Evolutionary conservation across 2,888 invertebrate species (phyloP), one percentile per base, ranked within the genome.

Genomic region (Gnatocerus cornutus): DNA sequence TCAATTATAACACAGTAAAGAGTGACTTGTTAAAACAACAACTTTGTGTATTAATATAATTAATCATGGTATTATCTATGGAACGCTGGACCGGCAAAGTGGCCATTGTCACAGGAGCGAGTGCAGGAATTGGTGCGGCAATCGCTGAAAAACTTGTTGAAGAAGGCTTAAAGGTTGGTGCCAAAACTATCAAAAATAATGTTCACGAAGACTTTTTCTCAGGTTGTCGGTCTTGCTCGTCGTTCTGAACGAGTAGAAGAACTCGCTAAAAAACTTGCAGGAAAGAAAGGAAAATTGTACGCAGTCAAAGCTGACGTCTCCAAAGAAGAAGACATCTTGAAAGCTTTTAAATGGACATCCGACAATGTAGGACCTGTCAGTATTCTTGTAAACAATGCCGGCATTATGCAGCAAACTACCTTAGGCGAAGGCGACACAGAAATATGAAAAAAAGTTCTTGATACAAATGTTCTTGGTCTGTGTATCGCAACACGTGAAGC

Each of bases 31-130:
- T n/a, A n/a, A n/a, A n/a, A n/a, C n/a, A n/a, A n/a, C n/a, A n/a
- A n/a, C n/a, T n/a, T n/a, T n/a, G n/a, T n/a, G n/a, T n/a, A n/a
- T n/a, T n/a, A n/a, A n/a, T n/a, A n/a, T n/a, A n/a, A n/a, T n/a
- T n/a, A n/a, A n/a, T n/a, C n/a, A 41, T 76, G 77, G 75, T 73
- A 8, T 58, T 77, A 7, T 73, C 75, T 7, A 87, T 89, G 87
- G 88, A 90, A 13, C 88, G 89, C 50, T 90, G 90, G 90, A 76
- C 78, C 3, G 89, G 88, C 71, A 87, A 88, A 75, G 87, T 89
- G 0, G 90, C 90, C 0, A 86, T 91, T 10, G 89, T 91, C 52
- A 90, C 90, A 0, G 91, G 91, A 0, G 90, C 89, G 5, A 90
- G 90, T 79, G 85, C 87, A 0, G 91, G 90, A 3, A 90, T 91